Evolutionary conservation across 2,888 invertebrate species (phyloP).

Genomic region (Dyspetes luteomarginatus): DNA sequence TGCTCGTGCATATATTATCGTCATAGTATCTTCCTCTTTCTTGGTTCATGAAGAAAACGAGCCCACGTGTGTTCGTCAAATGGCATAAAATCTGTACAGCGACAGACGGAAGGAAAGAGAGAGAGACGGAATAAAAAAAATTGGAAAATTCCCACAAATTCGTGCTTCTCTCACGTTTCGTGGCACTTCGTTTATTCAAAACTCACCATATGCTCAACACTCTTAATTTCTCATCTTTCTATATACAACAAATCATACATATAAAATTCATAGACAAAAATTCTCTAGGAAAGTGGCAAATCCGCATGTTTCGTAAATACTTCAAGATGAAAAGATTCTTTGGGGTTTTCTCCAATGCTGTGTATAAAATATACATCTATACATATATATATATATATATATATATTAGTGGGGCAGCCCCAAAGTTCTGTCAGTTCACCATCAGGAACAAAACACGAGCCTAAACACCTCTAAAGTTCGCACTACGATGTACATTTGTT

Average conservation of each 20-base stretch:
- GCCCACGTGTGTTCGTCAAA: constrained; percentile 37
- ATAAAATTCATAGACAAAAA: background rate
- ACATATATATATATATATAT: background rate
- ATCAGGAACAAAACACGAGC: background rate
- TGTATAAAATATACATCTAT: no score
- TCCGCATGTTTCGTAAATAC: constrained; percentile 38
- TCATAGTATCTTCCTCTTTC: background rate
- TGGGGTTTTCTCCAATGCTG: constrained; percentile 8
- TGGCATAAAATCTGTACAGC: constrained; percentile 13
- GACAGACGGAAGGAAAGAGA: background rate
- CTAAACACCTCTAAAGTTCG: constrained; percentile 25
- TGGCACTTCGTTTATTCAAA: constrained; percentile 41
- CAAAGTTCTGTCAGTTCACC: constrained; percentile 16
- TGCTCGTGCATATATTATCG: constrained; percentile 45
- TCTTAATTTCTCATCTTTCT: constrained; percentile 10
- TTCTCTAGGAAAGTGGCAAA: constrained; percentile 32
- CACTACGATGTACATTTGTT: constrained; percentile 34
- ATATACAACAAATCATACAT: constrained; percentile 8
- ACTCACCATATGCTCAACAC: constrained; percentile 51
- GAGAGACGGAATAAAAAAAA: constrained; percentile 12
- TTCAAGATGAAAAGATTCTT: background rate
- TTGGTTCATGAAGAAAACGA: background rate
- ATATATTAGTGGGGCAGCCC: constrained; percentile 21
- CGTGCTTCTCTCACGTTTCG: constrained; percentile 43
- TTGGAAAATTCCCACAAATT: constrained; percentile 55